Evolutionary conservation across 2,797 vertebrate species (phyloP).

Genomic region (Enteromius radiatus): DNA sequence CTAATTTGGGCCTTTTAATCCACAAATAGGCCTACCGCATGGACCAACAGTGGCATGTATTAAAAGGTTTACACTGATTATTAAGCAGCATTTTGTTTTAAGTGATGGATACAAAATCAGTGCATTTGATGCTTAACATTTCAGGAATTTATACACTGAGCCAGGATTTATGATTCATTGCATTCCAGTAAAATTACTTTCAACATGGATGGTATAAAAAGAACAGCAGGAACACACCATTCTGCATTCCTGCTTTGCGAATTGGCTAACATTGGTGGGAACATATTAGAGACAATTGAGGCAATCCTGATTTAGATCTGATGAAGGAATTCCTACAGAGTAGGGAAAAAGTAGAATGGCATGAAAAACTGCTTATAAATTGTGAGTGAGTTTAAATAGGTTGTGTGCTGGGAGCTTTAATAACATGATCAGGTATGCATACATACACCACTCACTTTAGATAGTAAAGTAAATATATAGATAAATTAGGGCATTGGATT

Average conservation of each 20-base stretch:
- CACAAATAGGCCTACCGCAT: neutral
- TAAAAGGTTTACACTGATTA: neutral
- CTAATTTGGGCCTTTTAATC: neutral
- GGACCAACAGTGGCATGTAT: neutral
- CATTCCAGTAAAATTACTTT: slow-evolving; percentile 53
- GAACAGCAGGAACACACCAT: neutral
- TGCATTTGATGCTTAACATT: slow-evolving; percentile 57
- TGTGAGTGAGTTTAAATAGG: slow-evolving; percentile 45
- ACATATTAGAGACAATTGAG: slow-evolving; percentile 9
- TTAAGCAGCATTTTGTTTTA: slow-evolving; percentile 4
- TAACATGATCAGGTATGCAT: slow-evolving; percentile 35
- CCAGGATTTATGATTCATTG: slow-evolving; percentile 53
- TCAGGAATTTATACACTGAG: slow-evolving; percentile 55
- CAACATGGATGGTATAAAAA: slow-evolving; percentile 2
- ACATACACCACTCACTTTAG: slow-evolving; percentile 17
- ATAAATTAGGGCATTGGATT: slow-evolving; percentile 26
- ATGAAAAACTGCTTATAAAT: slow-evolving; percentile 44
- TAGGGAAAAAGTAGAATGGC: slow-evolving; percentile 48
- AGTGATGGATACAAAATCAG: slow-evolving; percentile 40
- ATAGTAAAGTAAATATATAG: slow-evolving; percentile 33
- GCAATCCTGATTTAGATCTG: slow-evolving; percentile 46
- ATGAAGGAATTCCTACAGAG: slow-evolving; percentile 45
- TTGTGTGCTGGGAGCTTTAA: slow-evolving; percentile 28
- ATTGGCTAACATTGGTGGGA: slow-evolving; percentile 7
- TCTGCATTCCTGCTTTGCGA: slow-evolving; percentile 7